Conservation (phyloP, 2,888 invertebrate species). For the Gastracanthus pulcherrimus region DNA sequence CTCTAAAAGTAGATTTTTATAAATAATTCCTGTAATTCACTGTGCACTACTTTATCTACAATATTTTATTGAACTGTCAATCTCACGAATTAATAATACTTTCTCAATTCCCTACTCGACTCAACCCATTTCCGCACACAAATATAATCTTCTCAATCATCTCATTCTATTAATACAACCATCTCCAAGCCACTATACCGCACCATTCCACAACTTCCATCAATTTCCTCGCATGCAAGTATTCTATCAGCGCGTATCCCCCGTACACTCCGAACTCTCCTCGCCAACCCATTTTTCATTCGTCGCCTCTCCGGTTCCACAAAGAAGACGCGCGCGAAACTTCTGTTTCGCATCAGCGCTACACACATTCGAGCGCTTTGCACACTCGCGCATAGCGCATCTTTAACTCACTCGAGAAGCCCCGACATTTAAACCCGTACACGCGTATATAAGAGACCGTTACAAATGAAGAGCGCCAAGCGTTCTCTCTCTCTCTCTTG, state of each 20-base stretch:
- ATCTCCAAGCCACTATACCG: not conserved
- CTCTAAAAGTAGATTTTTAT: no score
- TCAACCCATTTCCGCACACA: not conserved
- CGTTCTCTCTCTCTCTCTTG: not conserved
- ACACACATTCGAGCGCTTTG: not conserved
- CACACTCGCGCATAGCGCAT: not conserved
- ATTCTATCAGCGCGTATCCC: slow-evolving; percentile 17
- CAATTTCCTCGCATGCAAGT: slow-evolving; percentile 22
- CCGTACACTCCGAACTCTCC: not conserved
- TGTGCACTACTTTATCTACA: no score
- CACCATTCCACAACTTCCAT: not conserved
- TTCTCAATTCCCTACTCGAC: no score
- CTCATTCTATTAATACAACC: not conserved
- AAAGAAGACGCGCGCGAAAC: no score
- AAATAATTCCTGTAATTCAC: no score
- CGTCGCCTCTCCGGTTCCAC: no score
- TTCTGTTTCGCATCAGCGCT: slow-evolving; percentile 26
- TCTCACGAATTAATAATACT: no score
- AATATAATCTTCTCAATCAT: not conserved
- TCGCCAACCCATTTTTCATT: slow-evolving; percentile 29
- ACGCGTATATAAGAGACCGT: not conserved
- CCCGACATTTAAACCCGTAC: not conserved
- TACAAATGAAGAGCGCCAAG: slow-evolving; percentile 41
- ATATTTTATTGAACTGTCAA: no score
- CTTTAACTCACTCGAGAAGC: slow-evolving; percentile 17